Evolutionary conservation across 2,113 vertebrate genomes (phyloP).

Genomic region (Pontoporia blainvillei): DNA sequence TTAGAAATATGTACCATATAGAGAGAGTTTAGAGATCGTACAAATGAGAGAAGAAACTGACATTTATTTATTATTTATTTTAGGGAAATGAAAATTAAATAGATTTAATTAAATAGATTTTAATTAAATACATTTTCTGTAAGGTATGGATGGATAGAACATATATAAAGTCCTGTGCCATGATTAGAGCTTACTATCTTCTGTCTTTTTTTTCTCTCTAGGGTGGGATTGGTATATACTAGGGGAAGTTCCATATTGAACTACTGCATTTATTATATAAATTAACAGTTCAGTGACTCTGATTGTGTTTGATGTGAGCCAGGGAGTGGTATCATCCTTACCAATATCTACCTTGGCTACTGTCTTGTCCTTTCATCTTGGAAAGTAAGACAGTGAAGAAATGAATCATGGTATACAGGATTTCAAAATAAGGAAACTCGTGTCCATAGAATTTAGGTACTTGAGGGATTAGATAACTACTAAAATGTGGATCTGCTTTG

Average conservation of each 20-base stretch:
- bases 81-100: neutral
- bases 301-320: neutral
- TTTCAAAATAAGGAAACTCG: conserved; percentile 27
- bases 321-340: neutral
- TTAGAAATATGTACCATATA: neutral
- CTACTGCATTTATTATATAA: neutral
- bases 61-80: conserved; percentile 2
- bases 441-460: neutral
- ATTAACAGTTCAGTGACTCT: neutral
- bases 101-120: neutral
- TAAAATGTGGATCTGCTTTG: conserved; percentile 1
- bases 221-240: neutral
- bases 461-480: neutral
- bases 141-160: neutral
- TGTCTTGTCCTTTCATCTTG: neutral
- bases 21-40: neutral
- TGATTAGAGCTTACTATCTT: neutral
- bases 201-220: neutral
- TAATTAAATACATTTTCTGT: neutral
- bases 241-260: neutral
- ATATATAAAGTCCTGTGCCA: neutral
- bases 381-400: neutral
- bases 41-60: neutral
- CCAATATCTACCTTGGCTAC: neutral
- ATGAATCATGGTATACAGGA: neutral